A percentile compares a stretch with the other conserved stretches of the same genome.
Conservation (phyloP, 2,888 invertebrate species). For the Agonopterix subpropinquella region DNA sequence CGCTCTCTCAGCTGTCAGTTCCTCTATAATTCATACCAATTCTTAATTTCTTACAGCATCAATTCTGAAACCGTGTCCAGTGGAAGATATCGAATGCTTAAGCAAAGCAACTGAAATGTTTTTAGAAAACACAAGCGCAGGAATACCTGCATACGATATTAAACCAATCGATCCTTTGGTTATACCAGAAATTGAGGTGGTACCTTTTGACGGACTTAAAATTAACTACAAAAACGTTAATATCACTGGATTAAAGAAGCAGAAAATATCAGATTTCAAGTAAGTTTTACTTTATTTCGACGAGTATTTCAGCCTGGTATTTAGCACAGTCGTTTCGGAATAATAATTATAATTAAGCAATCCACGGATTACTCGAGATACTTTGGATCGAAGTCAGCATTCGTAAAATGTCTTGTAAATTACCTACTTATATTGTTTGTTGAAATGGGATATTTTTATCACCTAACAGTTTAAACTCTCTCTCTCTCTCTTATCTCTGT, state of each 20-base stretch:
- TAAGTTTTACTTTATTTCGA: neutral
- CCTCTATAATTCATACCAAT: no score
- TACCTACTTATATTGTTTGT: no score
- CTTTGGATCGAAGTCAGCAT: no score
- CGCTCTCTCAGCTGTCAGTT: no score
- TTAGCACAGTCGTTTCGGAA: no score
- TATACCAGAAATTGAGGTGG: neutral
- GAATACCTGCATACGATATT: neutral
- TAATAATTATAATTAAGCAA: no score
- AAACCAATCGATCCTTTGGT: neutral
- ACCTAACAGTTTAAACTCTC: no score
- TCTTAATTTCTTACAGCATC: no score
- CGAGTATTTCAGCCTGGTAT: no score
- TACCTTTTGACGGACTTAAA: neutral
- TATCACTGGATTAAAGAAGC: neutral
- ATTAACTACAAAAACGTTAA: neutral
- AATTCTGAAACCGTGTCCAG: neutral
- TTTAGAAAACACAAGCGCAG: neutral
- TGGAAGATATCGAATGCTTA: neutral
- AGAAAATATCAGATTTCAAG: conserved; percentile 1
- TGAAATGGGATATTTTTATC: no score
- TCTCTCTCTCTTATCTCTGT: no score
- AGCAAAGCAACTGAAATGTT: neutral
- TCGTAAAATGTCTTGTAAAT: no score
- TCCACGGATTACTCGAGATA: neutral